Percentiles rank a stretch among this genome's conserved stretches.
Conservation (phyloP, 2,888 invertebrate species). For the Ellobium chinense region DNA sequence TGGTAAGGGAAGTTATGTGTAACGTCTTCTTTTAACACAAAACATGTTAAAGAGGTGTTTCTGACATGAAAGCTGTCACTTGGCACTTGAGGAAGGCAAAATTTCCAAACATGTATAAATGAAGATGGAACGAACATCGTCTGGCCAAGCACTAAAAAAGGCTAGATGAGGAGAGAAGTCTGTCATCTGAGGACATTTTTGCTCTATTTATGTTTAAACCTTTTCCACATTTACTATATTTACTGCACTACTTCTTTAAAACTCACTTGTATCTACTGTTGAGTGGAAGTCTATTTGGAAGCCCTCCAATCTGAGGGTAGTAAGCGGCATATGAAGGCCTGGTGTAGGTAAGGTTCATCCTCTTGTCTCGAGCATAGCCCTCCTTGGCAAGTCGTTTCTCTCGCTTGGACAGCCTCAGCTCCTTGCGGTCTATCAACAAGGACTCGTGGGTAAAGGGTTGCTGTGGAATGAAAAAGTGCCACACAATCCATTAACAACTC, state of each 20-base stretch:
- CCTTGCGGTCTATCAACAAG: constrained; percentile 94
- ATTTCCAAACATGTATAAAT: too few relatives aligned
- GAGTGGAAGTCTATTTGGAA: constrained; percentile 41
- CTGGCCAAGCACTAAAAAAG: too few relatives aligned
- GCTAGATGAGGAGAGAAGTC: too few relatives aligned
- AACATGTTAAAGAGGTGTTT: not conserved
- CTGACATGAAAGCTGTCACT: too few relatives aligned
- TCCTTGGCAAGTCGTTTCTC: constrained; percentile 96
- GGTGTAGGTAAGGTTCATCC: constrained; percentile 79
- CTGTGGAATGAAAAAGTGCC: constrained; percentile 55
- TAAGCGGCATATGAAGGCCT: constrained; percentile 75
- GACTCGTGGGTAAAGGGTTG: constrained; percentile 96
- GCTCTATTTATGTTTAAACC: too few relatives aligned
- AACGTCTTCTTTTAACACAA: not conserved
- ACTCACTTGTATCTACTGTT: constrained; percentile 48
- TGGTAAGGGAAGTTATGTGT: not conserved
- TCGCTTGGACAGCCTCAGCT: constrained; percentile 94
- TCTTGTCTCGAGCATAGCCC: constrained; percentile 96
- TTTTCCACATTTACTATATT: too few relatives aligned
- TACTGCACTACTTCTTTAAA: too few relatives aligned
- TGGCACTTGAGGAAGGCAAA: too few relatives aligned
- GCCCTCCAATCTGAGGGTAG: constrained; percentile 61
- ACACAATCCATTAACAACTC: too few relatives aligned
- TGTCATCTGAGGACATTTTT: too few relatives aligned
- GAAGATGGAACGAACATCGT: too few relatives aligned